A percentile compares a stretch with the other conserved stretches of the same genome.
Evolutionary conservation across 2,888 invertebrate genomes (phyloP).

Genomic region (Pristionchus fissidentatus): DNA sequence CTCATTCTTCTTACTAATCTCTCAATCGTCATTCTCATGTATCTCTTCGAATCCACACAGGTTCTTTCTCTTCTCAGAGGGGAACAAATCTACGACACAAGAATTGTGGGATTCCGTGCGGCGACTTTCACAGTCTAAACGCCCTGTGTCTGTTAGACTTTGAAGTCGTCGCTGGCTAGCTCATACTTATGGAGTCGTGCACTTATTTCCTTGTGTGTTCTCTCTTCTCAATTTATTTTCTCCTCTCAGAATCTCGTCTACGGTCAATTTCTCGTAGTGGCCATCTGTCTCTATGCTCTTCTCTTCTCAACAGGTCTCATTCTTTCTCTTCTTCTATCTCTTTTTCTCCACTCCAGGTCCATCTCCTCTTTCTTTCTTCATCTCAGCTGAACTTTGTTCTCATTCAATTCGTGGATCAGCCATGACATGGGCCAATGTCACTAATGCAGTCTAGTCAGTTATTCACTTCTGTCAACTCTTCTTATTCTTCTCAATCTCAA

Average conservation of each 20-base stretch:
- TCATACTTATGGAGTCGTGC: too few species aligned
- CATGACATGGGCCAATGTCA: slow-evolving; percentile 18
- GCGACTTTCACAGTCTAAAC: too few species aligned
- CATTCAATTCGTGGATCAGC: not conserved
- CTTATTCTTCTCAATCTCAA: not conserved
- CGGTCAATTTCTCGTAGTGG: slow-evolving; percentile 22
- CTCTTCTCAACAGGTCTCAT: not conserved
- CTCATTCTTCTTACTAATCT: slow-evolving; percentile 4
- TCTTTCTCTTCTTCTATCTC: not conserved
- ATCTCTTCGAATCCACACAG: slow-evolving; percentile 7
- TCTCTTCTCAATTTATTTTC: not conserved
- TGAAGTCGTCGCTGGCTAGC: too few species aligned
- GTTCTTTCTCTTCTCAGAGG: not conserved
- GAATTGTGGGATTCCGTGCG: too few species aligned
- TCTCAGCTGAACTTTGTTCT: slow-evolving; percentile 38
- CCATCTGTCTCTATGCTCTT: slow-evolving; percentile 21
- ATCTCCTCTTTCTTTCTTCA: slow-evolving; percentile 25
- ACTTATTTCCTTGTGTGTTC: not conserved
- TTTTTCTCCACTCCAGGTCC: slow-evolving; percentile 1
- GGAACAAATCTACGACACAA: not conserved
- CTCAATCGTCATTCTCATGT: not conserved
- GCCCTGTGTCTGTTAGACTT: too few species aligned
- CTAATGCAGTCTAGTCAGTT: slow-evolving; percentile 25
- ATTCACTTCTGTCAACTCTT: not conserved
- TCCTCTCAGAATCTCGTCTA: slow-evolving; percentile 10